These are phyloP conservation scores for Cremastinae sp. DNA, from an alignment of 2,888 invertebrate genomes.

Conservation along the genomic window DNA sequence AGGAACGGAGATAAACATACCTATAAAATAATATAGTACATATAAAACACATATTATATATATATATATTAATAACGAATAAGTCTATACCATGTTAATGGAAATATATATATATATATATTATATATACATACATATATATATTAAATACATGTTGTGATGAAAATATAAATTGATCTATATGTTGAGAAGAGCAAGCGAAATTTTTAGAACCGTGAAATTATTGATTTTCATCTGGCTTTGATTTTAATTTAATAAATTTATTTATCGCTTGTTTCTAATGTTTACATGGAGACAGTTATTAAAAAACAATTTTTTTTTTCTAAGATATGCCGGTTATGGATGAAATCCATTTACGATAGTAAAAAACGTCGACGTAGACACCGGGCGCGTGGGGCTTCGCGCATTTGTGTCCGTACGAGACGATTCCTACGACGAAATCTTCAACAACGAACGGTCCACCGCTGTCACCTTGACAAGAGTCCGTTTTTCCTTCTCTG, in stretches of 20 bases:
- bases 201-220: neutral
- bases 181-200: constrained; percentile 72
- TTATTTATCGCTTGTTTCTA: neutral
- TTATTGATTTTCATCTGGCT: neutral
- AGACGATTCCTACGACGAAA: constrained; percentile 54
- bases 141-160: constrained; percentile 76
- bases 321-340: constrained; percentile 31
- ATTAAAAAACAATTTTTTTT: neutral
- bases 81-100: constrained; percentile 78
- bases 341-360: constrained; percentile 52
- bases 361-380: constrained; percentile 47
- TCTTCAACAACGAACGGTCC: constrained; percentile 57
- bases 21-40: constrained; percentile 62
- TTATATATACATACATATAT: constrained; percentile 47
- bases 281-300: neutral
- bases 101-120: constrained; percentile 65
- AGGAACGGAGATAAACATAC: constrained; percentile 70
- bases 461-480: constrained; percentile 62
- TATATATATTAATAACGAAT: constrained; percentile 73
- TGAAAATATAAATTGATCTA: constrained; percentile 78
- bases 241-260: neutral
- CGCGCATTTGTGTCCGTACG: constrained; percentile 57
- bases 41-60: constrained; percentile 61
- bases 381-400: constrained; percentile 44
- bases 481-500: constrained; percentile 35